A percentile compares a stretch with the other conserved stretches of the same genome.
Evolutionary conservation across 2,113 vertebrate species (phyloP).

Genomic region (Cyanistes caeruleus): DNA sequence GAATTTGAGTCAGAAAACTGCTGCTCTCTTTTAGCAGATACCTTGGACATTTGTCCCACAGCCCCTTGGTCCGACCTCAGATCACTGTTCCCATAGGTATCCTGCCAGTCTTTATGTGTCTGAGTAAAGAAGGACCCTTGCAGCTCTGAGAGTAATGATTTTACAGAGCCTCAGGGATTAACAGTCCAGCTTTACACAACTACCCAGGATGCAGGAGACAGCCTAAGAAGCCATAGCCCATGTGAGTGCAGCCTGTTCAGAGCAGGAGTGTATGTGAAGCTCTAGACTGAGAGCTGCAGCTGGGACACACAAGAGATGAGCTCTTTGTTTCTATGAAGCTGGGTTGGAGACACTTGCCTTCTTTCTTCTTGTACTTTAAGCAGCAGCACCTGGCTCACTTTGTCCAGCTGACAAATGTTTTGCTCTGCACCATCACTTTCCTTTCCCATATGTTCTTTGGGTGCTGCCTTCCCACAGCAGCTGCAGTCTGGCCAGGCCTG

Average conservation of each 20-base stretch:
- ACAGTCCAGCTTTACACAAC: neutral
- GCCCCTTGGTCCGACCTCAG: neutral
- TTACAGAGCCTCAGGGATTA: neutral
- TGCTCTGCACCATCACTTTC: neutral
- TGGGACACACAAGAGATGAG: neutral
- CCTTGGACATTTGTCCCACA: fast-evolving
- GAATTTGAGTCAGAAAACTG: neutral
- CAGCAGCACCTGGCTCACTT: neutral
- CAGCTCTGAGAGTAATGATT: neutral
- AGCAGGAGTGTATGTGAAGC: neutral
- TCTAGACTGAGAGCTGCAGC: fast-evolving
- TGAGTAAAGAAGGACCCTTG: neutral
- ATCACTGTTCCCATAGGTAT: neutral
- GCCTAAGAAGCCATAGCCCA: neutral
- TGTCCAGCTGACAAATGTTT: fast-evolving
- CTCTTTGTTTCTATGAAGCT: neutral
- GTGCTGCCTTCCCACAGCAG: neutral
- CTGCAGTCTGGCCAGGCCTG: fast-evolving
- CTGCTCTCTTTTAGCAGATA: neutral
- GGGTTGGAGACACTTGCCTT: neutral
- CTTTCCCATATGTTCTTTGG: fast-evolving
- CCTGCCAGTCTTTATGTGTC: neutral
- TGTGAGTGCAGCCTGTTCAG: neutral
- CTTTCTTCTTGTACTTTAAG: neutral
- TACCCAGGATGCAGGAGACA: fast-evolving